Evolutionary conservation across 1,140 invertebrate genomes (phyloP).

Genomic region (Eciton burchellii): DNA sequence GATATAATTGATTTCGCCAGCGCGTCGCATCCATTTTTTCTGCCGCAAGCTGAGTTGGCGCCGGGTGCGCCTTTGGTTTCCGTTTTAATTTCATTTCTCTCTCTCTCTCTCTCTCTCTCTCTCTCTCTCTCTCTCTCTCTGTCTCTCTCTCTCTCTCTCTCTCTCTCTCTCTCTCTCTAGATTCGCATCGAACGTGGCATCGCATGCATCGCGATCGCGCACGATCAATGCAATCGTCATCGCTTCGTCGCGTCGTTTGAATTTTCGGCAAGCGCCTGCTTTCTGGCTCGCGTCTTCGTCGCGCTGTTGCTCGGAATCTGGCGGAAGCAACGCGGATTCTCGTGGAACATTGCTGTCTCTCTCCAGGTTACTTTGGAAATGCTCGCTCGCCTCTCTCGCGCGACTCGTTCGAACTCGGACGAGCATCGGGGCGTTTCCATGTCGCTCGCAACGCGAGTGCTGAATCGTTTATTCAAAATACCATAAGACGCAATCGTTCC

Average conservation of each 20-base stretch:
- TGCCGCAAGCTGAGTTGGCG: conserved; percentile 39
- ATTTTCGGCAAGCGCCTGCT: too few relatives aligned
- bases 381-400: too few relatives aligned
- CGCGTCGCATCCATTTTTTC: conserved; percentile 42
- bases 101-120: neutral
- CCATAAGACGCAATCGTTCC: conserved; percentile 74
- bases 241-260: too few relatives aligned
- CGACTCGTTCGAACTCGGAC: too few relatives aligned
- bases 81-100: conserved; percentile 43
- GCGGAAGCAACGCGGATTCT: too few relatives aligned
- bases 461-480: conserved; percentile 81
- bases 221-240: conserved; percentile 14
- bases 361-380: too few relatives aligned
- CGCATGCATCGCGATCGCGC: too few relatives aligned
- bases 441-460: too few relatives aligned
- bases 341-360: neutral
- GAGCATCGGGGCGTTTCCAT: too few relatives aligned
- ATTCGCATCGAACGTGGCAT: conserved; percentile 9
- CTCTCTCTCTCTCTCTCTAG: neutral
- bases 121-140: neutral
- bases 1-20: conserved; percentile 56
- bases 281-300: too few relatives aligned
- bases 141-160: neutral
- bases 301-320: too few relatives aligned
- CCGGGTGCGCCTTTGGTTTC: conserved; percentile 14